A percentile compares a stretch with the other conserved stretches of the same genome.
These are phyloP conservation scores for Neoniphon sammara DNA, from an alignment of 2,797 vertebrate species.

Conservation along the genomic window DNA sequence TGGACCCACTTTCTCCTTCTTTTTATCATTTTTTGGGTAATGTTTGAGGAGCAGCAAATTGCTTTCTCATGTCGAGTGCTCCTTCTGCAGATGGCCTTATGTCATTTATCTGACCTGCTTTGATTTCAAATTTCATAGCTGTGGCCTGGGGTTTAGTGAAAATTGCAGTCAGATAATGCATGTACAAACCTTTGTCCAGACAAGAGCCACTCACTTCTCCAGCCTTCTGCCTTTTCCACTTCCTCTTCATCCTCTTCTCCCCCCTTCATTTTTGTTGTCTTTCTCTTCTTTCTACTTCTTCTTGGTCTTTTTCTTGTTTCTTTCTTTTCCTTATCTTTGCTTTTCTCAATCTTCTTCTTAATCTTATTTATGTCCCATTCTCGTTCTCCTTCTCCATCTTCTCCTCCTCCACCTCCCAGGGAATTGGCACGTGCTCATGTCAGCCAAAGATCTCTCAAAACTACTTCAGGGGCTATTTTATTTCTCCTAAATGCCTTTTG, in stretches of 20 bases:
- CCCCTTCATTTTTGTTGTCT: not conserved
- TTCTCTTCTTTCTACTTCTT: not conserved
- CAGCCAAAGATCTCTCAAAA: constrained; percentile 31
- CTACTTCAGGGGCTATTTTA: constrained; percentile 37
- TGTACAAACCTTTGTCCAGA: constrained; percentile 19
- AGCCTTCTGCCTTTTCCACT: not conserved
- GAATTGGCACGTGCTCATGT: constrained; percentile 9
- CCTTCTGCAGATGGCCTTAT: constrained; percentile 57
- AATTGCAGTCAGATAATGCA: constrained; percentile 48
- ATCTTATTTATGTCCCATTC: no score
- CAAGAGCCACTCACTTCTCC: constrained; percentile 11
- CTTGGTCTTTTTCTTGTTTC: no score
- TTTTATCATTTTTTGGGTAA: constrained; percentile 64
- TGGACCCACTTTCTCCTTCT: constrained; percentile 54
- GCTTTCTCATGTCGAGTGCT: constrained; percentile 81
- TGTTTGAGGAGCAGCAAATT: constrained; percentile 76
- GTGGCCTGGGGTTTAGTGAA: constrained; percentile 30
- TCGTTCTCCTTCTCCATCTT: not conserved
- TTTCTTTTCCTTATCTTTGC: no score
- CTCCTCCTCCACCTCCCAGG: not conserved
- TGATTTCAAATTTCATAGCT: constrained; percentile 51
- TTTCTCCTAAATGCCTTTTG: constrained; percentile 39
- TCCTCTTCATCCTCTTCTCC: not conserved
- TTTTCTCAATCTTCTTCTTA: no score
- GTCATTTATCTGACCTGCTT: constrained; percentile 72